Percentiles rank a stretch among this genome's conserved stretches.
Conservation (phyloP, 2,113 vertebrate species). For the Mastomys coucha region DNA sequence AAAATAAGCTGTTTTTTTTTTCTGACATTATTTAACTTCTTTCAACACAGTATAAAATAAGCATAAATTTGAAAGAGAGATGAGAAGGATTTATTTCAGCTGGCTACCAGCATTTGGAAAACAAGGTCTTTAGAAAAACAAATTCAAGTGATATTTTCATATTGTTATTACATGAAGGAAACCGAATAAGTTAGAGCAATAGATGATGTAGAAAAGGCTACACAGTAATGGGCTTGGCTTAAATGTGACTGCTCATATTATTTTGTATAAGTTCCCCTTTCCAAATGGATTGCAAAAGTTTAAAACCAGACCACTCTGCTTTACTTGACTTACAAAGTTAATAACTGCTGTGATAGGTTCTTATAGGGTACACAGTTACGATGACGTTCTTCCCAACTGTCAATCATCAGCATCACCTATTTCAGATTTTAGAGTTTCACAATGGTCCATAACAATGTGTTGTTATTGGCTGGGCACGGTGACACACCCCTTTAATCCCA, state of each 20-base stretch:
- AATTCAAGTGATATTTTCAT: constrained; percentile 45
- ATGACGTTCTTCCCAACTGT: neutral
- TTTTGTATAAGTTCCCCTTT: neutral
- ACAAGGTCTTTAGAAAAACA: constrained; percentile 51
- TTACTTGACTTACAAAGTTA: neutral
- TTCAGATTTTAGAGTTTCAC: constrained; percentile 7
- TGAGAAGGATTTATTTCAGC: constrained; percentile 63
- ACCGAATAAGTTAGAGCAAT: neutral
- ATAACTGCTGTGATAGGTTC: neutral
- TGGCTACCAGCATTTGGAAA: constrained; percentile 51
- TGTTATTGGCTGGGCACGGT: no score
- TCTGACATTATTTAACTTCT: constrained; percentile 74
- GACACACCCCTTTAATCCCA: no score
- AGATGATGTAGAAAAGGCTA: neutral
- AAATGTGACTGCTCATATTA: neutral
- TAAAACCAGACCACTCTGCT: neutral
- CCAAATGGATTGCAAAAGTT: neutral
- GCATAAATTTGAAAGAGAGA: constrained; percentile 62
- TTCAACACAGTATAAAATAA: constrained; percentile 63
- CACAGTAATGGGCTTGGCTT: constrained; percentile 16
- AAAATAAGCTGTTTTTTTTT: constrained; percentile 68
- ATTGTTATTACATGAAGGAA: constrained; percentile 24
- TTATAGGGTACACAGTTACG: neutral
- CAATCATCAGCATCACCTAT: constrained; percentile 16
- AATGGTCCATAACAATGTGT: neutral